Conservation (phyloP, 2,888 invertebrate species). For the Tyria jacobaeae region DNA sequence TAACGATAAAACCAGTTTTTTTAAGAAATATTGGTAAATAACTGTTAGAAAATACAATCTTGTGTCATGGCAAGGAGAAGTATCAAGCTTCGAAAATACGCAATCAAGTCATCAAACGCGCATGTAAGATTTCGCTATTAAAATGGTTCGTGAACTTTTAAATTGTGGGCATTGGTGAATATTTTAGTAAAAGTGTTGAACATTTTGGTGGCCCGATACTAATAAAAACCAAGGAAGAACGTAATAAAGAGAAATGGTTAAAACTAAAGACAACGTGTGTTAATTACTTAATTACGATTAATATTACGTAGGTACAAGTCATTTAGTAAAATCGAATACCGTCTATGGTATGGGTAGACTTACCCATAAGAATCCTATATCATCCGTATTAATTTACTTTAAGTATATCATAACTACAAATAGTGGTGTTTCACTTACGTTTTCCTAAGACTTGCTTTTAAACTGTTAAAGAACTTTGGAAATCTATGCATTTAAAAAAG, state of each 20-base stretch:
- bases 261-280: too few relatives aligned
- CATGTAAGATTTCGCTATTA: not conserved
- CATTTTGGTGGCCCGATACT: not conserved
- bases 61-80: slow-evolving; percentile 41
- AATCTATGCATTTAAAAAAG: not conserved
- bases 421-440: too few relatives aligned
- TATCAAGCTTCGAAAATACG: slow-evolving; percentile 27
- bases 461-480: not conserved
- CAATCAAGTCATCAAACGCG: slow-evolving; percentile 1
- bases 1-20: slow-evolving; percentile 17
- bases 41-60: slow-evolving; percentile 38
- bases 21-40: slow-evolving; percentile 34
- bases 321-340: too few relatives aligned
- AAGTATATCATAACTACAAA: too few relatives aligned
- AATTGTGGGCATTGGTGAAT: not conserved
- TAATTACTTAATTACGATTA: too few relatives aligned
- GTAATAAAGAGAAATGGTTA: too few relatives aligned
- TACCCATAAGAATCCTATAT: too few relatives aligned
- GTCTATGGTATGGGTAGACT: too few relatives aligned
- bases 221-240: too few relatives aligned
- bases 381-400: too few relatives aligned
- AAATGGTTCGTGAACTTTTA: not conserved
- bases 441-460: too few relatives aligned
- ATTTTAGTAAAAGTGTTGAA: not conserved
- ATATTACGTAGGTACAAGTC: too few relatives aligned